Evolutionary conservation across 2,797 vertebrate species (phyloP).

Genomic region (Okamejei kenojei): DNA sequence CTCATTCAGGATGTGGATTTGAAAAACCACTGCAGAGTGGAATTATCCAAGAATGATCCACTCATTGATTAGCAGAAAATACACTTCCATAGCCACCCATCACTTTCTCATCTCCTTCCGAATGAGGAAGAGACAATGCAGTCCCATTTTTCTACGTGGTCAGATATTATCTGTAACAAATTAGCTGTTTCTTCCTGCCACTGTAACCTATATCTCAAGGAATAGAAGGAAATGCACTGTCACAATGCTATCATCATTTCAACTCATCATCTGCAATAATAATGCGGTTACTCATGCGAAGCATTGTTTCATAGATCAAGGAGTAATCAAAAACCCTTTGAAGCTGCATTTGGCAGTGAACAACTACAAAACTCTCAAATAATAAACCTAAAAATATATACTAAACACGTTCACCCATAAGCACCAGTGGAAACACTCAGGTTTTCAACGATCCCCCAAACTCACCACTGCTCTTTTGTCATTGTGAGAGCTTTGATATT

Average conservation of each 20-base stretch:
- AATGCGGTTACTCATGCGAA: background rate
- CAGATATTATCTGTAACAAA: background rate
- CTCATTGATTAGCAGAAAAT: too few species aligned
- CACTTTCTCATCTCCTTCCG: background rate
- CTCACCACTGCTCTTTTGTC: too few species aligned
- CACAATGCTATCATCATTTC: background rate
- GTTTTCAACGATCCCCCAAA: too few species aligned
- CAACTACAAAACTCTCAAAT: too few species aligned
- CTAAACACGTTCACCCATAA: too few species aligned
- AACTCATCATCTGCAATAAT: background rate
- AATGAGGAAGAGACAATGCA: background rate
- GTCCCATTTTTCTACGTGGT: background rate
- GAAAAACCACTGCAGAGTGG: background rate
- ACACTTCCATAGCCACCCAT: background rate
- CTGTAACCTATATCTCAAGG: background rate
- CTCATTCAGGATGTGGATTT: background rate
- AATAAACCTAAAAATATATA: too few species aligned
- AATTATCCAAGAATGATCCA: background rate
- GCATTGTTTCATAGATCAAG: background rate
- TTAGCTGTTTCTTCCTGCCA: background rate
- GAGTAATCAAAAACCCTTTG: too few species aligned
- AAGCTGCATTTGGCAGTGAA: too few species aligned
- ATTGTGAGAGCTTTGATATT: too few species aligned
- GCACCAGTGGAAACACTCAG: too few species aligned
- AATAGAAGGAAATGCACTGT: background rate